Evolutionary conservation across 2,888 invertebrate species (phyloP).

Genomic region (Lottia gigantea): DNA sequence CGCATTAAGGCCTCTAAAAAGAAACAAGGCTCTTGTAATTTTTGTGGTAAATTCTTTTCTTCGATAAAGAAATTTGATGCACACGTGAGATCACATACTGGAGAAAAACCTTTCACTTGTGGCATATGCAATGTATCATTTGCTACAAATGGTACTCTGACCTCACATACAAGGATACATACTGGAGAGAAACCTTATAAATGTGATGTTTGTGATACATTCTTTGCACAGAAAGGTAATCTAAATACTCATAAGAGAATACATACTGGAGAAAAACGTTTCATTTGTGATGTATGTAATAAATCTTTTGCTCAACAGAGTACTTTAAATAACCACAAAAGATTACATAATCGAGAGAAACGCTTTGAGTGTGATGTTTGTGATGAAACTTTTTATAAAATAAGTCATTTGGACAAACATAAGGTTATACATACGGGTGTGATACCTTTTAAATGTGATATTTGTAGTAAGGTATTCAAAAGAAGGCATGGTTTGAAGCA

Average conservation of each 20-base stretch:
- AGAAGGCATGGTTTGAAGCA: background rate
- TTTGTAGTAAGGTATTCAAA: background rate
- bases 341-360: background rate
- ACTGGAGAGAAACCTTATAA: background rate
- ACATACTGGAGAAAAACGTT: background rate
- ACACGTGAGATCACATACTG: background rate
- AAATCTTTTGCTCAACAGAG: constrained; percentile 10
- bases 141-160: background rate
- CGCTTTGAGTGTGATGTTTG: background rate
- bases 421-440: background rate
- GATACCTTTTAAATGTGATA: background rate
- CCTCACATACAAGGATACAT: background rate
- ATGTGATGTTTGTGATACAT: background rate
- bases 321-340: background rate
- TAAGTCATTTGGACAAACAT: background rate
- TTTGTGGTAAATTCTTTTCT: constrained; percentile 15
- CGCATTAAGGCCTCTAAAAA: constrained; percentile 5
- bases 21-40: constrained; percentile 5
- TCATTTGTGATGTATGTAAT: constrained; percentile 18
- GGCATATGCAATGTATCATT: background rate
- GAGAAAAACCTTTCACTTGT: background rate
- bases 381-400: background rate
- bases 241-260: background rate
- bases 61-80: background rate
- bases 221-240: background rate